Base-by-base conservation (phyloP, 2,797 vertebrate genomes). In the Pseudochaenichthys georgianus region DNA sequence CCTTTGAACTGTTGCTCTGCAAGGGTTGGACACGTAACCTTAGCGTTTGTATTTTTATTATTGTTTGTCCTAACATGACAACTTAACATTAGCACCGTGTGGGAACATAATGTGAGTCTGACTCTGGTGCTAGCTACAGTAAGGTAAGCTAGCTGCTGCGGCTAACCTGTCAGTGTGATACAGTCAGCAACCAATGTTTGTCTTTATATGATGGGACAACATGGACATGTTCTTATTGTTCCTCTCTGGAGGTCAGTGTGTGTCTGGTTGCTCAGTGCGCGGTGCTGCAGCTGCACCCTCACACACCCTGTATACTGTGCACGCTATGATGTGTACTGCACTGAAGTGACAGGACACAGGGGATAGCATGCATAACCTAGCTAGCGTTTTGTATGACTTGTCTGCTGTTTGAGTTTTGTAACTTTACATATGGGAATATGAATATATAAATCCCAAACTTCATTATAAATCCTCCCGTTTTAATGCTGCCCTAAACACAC, bases 1-100 rank as follows among this genome's bases (percentile, higher is more conserved):
- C 97, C 97, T 95, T 94, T 87, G 9, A 43, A 1, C 47, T 73
- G 53, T n/a, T 51, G 34, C 17, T 45, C 11, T 46, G 15, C 3
- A 4, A 47, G 15, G 13, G 48, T 42, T 47, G 38, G 21, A n/a
- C 9, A 28, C 19, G 17, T 48, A 42, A 13, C 34, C 4, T 57
- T n/a, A n/a, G 9, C 9, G 9, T 50, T 9, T 9, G 42, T n/a
- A 4, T 17, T 10, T 41, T 7, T 9, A 43, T 9, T 31, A 34
- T 17, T 2, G 8, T 9, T 1, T 46, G 21, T 59, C 13, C 2
- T 9, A 17, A 6, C 53, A 3, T n/a, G 9, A 52, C 46, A 74
- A 31, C 70, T 6, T 58, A 34, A 47, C 45, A 13, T 47, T 45
- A 75, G 45, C 61, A 43, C 38, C 28, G 38, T 52, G 51, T 28